A percentile compares a stretch with the other conserved stretches of the same genome.
These are phyloP conservation scores for Psittacula echo DNA, from an alignment of 2,797 vertebrate genomes.

Conservation along the genomic window DNA sequence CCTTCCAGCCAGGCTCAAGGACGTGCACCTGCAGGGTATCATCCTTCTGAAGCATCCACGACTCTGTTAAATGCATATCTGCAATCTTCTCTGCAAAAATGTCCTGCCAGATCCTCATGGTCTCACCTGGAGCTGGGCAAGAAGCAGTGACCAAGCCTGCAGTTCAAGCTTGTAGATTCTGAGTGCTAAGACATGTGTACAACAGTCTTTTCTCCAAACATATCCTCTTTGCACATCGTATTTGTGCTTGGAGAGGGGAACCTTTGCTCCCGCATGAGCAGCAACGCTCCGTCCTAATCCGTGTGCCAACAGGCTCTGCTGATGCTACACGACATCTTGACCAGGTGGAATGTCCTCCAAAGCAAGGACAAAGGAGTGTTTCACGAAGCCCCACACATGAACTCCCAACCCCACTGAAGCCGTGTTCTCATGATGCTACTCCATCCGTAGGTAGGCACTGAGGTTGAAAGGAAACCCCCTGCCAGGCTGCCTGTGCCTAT, in stretches of 20 bases:
- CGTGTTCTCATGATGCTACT: rapidly evolving
- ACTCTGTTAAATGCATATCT: not conserved
- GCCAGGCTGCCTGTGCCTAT: not conserved
- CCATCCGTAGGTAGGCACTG: not conserved
- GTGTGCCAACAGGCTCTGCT: not conserved
- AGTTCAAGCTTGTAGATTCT: not conserved
- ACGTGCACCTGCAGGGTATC: not conserved
- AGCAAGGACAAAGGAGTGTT: not conserved
- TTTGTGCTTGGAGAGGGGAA: not conserved
- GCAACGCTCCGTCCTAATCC: rapidly evolving
- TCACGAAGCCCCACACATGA: not conserved
- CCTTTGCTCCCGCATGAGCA: not conserved
- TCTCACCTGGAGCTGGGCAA: not conserved
- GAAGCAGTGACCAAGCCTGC: not conserved
- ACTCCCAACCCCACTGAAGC: not conserved
- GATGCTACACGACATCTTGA: not conserved
- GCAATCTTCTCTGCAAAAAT: conserved; percentile 16
- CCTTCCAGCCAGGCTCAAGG: conserved; percentile 1
- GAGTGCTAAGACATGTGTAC: rapidly evolving
- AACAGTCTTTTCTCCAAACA: not conserved
- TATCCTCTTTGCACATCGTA: not conserved
- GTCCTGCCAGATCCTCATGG: not conserved
- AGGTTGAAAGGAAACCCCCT: not conserved
- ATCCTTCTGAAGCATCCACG: not conserved
- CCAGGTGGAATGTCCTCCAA: not conserved